Percentiles rank a stretch among this genome's conserved stretches.
Evolutionary conservation across 2,888 invertebrate species (phyloP).

Genomic region (Neoaliturus tenellus): DNA sequence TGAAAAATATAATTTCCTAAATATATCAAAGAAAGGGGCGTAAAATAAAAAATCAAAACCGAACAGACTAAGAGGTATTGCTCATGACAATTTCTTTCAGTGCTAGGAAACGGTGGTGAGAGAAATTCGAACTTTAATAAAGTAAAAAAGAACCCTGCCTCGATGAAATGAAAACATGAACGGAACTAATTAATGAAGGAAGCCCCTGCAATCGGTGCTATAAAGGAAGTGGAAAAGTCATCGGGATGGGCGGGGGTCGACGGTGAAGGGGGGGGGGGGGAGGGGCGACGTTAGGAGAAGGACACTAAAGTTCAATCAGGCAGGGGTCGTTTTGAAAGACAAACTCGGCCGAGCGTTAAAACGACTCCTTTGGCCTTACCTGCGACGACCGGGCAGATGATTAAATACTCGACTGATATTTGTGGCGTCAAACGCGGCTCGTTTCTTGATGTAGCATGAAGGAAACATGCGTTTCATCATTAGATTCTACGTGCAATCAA

Average conservation of each 20-base stretch:
- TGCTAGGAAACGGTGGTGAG: neutral
- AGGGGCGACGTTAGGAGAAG: neutral
- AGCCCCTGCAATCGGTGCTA: conserved; percentile 25
- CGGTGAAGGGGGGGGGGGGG: neutral
- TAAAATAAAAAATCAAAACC: neutral
- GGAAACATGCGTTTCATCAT: too few relatives aligned
- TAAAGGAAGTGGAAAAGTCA: conserved; percentile 16
- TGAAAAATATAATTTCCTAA: too few relatives aligned
- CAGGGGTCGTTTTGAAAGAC: conserved; percentile 28
- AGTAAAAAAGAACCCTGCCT: conserved; percentile 15
- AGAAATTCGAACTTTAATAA: conserved; percentile 7
- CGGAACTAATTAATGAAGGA: conserved; percentile 52
- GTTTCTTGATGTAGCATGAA: too few relatives aligned
- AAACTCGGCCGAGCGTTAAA: conserved; percentile 34
- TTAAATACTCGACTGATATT: conserved; percentile 25
- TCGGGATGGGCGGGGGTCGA: neutral
- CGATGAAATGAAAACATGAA: conserved; percentile 35
- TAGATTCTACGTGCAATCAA: too few relatives aligned
- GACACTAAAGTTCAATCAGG: conserved; percentile 49
- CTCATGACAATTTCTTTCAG: neutral
- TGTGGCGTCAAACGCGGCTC: neutral
- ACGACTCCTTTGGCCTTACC: conserved; percentile 31
- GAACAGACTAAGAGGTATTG: neutral
- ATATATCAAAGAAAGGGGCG: too few relatives aligned
- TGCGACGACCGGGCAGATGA: neutral